phyloP scores from a whole-genome alignment of 2,113 vertebrate species.

The Caracal caracal region DNA sequence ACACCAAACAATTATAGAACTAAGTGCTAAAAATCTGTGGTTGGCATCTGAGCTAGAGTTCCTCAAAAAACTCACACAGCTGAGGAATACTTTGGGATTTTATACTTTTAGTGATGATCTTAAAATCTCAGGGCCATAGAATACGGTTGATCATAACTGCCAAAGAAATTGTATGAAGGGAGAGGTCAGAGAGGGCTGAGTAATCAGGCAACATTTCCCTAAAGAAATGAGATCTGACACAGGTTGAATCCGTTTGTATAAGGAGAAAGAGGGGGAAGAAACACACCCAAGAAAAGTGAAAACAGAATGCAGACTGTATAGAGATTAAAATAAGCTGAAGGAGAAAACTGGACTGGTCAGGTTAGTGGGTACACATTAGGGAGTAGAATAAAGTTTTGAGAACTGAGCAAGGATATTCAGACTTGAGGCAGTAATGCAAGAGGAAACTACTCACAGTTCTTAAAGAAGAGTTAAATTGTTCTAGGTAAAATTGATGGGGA shows the following conservation, averaged over 20 bases:
- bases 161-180: not conserved
- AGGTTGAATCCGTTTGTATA: not conserved
- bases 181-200: not conserved
- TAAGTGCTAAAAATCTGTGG: not conserved
- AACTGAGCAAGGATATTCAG: not conserved
- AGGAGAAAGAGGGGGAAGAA: not conserved
- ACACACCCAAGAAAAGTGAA: not conserved
- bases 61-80: not conserved
- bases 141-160: not conserved
- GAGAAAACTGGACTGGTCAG: not conserved
- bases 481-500: not conserved
- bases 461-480: not conserved
- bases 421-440: not conserved
- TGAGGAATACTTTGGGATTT: not conserved
- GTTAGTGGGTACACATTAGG: not conserved
- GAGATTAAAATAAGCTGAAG: not conserved
- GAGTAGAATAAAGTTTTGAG: not conserved
- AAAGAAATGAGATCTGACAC: not conserved
- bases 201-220: not conserved
- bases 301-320: not conserved
- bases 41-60: not conserved
- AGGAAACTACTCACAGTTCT: not conserved
- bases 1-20: not conserved
- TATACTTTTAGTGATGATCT: not conserved
- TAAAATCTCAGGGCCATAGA: not conserved